A percentile compares a stretch with the other conserved stretches of the same genome.
Conservation (phyloP, 2,888 invertebrate species). For the Euproctis similis region DNA sequence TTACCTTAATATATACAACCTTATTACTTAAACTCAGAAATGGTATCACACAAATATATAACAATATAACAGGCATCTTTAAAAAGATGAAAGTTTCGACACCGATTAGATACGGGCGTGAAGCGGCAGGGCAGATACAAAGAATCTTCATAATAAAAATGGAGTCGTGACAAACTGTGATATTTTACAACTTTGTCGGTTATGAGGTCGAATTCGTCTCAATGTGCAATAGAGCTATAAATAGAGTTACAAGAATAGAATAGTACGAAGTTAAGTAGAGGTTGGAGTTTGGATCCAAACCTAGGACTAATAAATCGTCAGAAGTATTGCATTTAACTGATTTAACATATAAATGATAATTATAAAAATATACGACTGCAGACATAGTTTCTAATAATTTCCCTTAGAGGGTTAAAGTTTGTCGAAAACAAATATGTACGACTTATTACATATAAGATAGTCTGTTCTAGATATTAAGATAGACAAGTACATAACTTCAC, state of each 20-base stretch:
- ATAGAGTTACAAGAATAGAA: neutral
- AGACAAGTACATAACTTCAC: too few relatives aligned
- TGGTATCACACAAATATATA: neutral
- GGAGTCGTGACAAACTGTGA: slow-evolving; percentile 41
- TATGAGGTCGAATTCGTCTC: neutral
- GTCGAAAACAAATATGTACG: too few relatives aligned
- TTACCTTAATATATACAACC: too few relatives aligned
- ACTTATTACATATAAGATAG: too few relatives aligned
- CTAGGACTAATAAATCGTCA: neutral
- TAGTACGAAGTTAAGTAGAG: neutral
- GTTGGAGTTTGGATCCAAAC: neutral
- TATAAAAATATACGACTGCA: too few relatives aligned
- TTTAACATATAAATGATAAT: too few relatives aligned
- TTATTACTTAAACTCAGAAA: too few relatives aligned
- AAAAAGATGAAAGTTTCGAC: slow-evolving; percentile 32
- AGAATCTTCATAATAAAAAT: slow-evolving; percentile 35
- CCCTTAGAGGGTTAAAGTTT: too few relatives aligned
- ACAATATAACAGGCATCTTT: slow-evolving; percentile 11
- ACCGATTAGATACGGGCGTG: slow-evolving; percentile 29
- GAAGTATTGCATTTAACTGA: too few relatives aligned
- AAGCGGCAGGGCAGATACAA: slow-evolving; percentile 28
- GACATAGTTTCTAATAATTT: too few relatives aligned
- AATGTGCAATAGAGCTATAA: slow-evolving; percentile 2
- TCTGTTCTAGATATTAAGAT: too few relatives aligned
- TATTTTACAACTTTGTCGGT: slow-evolving; percentile 23